Percentiles rank a stretch among this genome's conserved stretches.
Evolutionary conservation across 64 coral and sea anemone species (phyloP).

Genomic region (Exaiptasia diaphana): DNA sequence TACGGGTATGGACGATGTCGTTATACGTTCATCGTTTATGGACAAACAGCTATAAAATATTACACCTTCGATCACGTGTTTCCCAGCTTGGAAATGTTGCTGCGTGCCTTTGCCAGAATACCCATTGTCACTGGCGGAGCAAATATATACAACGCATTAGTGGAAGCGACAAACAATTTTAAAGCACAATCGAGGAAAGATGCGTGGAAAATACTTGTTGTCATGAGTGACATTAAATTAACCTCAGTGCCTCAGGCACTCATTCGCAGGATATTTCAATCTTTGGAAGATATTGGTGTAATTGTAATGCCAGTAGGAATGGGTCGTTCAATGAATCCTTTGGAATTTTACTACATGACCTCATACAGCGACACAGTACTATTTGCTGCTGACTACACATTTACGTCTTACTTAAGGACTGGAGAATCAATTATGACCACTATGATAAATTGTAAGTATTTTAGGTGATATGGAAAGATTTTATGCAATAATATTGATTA

Average conservation of each 20-base stretch:
- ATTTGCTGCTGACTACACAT: constrained; percentile 4
- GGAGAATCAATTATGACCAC: constrained; percentile 3
- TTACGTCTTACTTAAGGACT: neutral
- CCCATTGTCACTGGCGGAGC: neutral
- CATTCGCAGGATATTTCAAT: neutral
- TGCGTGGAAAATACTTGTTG: constrained; percentile 40
- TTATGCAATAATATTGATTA: neutral
- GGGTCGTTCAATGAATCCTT: neutral
- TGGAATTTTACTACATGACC: constrained; percentile 1
- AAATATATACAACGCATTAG: neutral
- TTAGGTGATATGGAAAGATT: neutral
- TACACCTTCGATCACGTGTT: constrained; percentile 15
- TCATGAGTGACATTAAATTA: constrained; percentile 21
- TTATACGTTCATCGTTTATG: constrained; percentile 56
- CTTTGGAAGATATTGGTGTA: constrained; percentile 1
- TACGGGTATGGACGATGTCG: constrained; percentile 36
- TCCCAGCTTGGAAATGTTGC: neutral
- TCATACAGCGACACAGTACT: neutral
- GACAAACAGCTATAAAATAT: neutral
- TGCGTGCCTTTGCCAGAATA: neutral
- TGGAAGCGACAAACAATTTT: neutral
- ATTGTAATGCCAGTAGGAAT: neutral
- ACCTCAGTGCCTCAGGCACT: neutral
- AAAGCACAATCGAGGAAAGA: neutral
- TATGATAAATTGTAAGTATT: neutral